Evolutionary conservation across 1,140 invertebrate genomes (phyloP).

Genomic region (Nylanderia fulva): DNA sequence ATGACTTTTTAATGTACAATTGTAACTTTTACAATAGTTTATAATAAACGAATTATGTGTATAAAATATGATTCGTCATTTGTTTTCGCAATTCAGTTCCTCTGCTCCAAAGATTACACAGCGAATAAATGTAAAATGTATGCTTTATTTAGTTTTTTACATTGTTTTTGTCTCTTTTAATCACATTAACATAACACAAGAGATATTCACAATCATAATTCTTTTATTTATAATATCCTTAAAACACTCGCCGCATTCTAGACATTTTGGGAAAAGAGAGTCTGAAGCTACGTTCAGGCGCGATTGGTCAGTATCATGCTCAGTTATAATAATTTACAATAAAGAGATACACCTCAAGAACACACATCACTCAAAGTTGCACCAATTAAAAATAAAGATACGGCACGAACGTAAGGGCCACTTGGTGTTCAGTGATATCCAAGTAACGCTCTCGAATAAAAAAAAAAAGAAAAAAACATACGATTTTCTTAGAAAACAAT

Average conservation of each 20-base stretch:
- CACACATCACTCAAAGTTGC: constrained; percentile 37
- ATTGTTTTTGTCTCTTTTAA: constrained; percentile 82
- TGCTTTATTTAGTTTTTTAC: constrained; percentile 86
- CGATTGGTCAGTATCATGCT: constrained; percentile 84
- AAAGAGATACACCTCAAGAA: constrained; percentile 50
- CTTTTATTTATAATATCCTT: constrained; percentile 82
- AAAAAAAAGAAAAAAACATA: constrained; percentile 44
- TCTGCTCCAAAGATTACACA: neutral
- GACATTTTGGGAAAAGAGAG: constrained; percentile 82
- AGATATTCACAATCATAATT: constrained; percentile 85
- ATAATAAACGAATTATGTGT: constrained; percentile 74
- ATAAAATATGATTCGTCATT: neutral
- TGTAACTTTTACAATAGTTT: constrained; percentile 79
- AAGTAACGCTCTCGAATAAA: constrained; percentile 69
- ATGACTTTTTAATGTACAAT: constrained; percentile 76
- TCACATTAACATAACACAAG: constrained; percentile 85
- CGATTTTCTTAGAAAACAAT: constrained; percentile 18
- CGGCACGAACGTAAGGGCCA: constrained; percentile 76
- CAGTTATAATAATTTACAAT: constrained; percentile 69
- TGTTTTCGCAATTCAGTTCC: neutral
- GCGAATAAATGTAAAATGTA: constrained; percentile 84
- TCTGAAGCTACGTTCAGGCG: constrained; percentile 82
- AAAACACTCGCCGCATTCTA: constrained; percentile 83
- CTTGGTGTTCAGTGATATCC: constrained; percentile 77
- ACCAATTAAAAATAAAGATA: constrained; percentile 51